Conservation (phyloP, 2,888 invertebrate genomes). For the Empis stercorea region DNA sequence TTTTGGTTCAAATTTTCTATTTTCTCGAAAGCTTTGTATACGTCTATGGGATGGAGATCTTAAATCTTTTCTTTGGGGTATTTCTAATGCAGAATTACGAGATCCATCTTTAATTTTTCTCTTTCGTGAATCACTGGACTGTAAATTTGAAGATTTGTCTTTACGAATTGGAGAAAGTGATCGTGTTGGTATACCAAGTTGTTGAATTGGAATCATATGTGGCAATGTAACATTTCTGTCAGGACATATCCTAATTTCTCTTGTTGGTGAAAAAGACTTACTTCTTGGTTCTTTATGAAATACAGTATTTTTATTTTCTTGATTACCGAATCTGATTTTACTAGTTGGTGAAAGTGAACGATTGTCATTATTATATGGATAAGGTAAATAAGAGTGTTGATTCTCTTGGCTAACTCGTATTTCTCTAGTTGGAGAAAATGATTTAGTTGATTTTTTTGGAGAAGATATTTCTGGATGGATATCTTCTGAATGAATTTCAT, state of each 20-base stretch:
- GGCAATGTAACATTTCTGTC: not conserved
- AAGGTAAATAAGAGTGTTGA: not conserved
- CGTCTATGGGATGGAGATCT: slow-evolving; percentile 54
- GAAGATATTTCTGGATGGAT: too few species aligned
- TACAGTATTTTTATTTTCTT: too few species aligned
- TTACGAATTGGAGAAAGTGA: not conserved
- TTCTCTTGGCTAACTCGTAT: slow-evolving; percentile 16
- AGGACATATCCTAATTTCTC: not conserved
- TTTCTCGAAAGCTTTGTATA: slow-evolving; percentile 39
- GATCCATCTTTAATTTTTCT: slow-evolving; percentile 32
- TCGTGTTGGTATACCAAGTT: not conserved
- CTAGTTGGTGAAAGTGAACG: slow-evolving; percentile 34
- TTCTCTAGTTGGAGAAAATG: slow-evolving; percentile 20
- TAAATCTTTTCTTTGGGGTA: too few species aligned
- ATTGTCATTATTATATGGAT: slow-evolving; percentile 9
- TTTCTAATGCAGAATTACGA: not conserved
- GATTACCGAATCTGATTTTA: not conserved
- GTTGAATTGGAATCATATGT: not conserved
- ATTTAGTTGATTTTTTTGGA: not conserved
- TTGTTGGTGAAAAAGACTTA: not conserved
- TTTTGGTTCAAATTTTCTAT: slow-evolving; percentile 22
- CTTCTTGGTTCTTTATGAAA: not conserved
- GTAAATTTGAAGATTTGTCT: slow-evolving; percentile 17
- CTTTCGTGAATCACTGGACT: slow-evolving; percentile 27
- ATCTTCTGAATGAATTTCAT: too few species aligned